Base-by-base conservation (phyloP, 2,113 vertebrate genomes). In the Mystacornis crossleyi region DNA sequence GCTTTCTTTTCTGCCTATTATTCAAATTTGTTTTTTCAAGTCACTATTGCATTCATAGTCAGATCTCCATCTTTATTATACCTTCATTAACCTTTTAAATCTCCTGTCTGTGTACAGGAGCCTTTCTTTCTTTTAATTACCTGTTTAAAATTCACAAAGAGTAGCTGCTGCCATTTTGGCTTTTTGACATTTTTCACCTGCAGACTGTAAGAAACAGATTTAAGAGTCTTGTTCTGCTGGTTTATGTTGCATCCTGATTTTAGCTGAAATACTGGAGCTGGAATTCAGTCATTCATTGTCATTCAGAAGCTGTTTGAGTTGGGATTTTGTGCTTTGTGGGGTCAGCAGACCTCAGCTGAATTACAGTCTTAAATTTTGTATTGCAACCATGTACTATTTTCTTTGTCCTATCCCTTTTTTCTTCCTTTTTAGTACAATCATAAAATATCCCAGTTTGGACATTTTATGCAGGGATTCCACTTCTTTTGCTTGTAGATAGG, bases 71-170 rank as follows among this genome's bases (percentile, higher is more conserved):
- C 72, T 93, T 95, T 96, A 94, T 95, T 96, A 89, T 88, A 95
- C 92, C 87, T 90, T 96, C 86, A 93, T 97, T 97, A 96, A 94
- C 95, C 89, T 97, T 96, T 96, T 92, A 93, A 94, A 95, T 90
- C 86, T 95, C 31, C 61, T 5, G 4, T 75, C 84, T 94, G 81
- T 90, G 45, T 95, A 95, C 72, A 81, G 50, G 25, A 89, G 25
- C 50, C 51, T 85, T 96, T 95, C 53, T 87, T 95, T 91, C 0
- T 0, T 90, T 95, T 96, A 95, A 96, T 97, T 95, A 84, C 79
- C 80, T 86, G 40, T 86, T 97, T 95, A 94, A 95, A 94, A 97
- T 97, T 96, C 91, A 66, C n/a, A 91, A 93, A 79, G 38, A 14
- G 66, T 97, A 89, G 77, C 74, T 90, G 33, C 66, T 96, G 72